Percentiles rank a stretch among this genome's conserved stretches.
These are phyloP conservation scores for Frieseomelitta varia DNA, from an alignment of 1,140 invertebrate genomes.

Conservation along the genomic window DNA sequence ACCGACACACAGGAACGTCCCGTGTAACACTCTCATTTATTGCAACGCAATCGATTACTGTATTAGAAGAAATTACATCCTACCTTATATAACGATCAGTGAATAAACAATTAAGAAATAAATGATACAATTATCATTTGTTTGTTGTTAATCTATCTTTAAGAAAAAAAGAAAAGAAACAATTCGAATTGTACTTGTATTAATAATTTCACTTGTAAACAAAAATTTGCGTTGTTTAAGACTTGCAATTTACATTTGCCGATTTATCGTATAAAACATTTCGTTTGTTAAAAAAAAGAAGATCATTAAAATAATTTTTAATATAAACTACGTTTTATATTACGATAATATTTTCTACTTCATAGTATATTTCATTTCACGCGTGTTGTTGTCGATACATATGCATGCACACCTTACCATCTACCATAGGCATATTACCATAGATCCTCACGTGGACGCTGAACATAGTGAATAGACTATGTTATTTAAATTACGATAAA, in stretches of 20 bases:
- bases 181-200: not conserved
- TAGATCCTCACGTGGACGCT: slow-evolving; percentile 8
- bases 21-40: slow-evolving; percentile 31
- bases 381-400: not conserved
- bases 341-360: not conserved
- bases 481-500: not conserved
- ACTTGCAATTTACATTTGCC: not conserved
- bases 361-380: not conserved
- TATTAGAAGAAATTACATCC: not conserved
- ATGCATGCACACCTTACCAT: not conserved
- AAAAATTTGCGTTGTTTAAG: not conserved
- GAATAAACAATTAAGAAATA: not conserved
- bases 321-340: not conserved
- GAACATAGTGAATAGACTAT: not conserved
- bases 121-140: not conserved
- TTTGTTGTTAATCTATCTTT: not conserved
- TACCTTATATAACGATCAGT: not conserved
- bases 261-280: not conserved
- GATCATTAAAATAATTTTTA: not conserved
- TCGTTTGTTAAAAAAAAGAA: not conserved
- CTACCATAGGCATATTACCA: not conserved
- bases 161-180: too few species aligned
- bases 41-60: not conserved
- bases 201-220: not conserved
- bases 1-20: not conserved